These are phyloP conservation scores for Chironomus tentans DNA, from an alignment of 2,888 invertebrate genomes.

Conservation along the genomic window DNA sequence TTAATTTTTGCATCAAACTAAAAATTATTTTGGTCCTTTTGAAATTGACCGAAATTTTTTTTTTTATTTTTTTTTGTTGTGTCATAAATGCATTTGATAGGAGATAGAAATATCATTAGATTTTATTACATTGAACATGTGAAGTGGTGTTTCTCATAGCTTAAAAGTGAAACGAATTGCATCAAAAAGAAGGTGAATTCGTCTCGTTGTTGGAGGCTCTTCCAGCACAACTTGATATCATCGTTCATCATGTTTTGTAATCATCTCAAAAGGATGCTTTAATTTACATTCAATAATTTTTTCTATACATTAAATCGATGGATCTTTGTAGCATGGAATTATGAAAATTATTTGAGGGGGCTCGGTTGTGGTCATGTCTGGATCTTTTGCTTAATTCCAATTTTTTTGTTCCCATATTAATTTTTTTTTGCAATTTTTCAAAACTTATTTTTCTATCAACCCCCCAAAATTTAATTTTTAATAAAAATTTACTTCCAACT, in stretches of 20 bases:
- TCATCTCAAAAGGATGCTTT: neutral
- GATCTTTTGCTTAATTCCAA: no score
- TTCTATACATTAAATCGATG: no score
- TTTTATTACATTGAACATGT: neutral
- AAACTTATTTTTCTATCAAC: no score
- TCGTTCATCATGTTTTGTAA: neutral
- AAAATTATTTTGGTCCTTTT: neutral
- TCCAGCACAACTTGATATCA: slow-evolving; percentile 7
- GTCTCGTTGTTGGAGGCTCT: slow-evolving; percentile 13
- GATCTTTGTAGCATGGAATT: no score
- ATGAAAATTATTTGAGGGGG: no score
- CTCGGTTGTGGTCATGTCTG: no score
- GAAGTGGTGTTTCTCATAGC: neutral
- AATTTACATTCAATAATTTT: no score
- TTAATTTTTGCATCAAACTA: neutral
- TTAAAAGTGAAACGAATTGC: neutral
- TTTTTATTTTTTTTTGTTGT: neutral
- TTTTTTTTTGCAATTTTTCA: no score
- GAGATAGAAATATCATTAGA: neutral
- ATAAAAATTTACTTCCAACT: neutral
- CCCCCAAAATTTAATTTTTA: no score
- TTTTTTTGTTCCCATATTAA: no score
- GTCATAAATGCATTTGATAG: neutral
- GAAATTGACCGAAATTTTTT: neutral
- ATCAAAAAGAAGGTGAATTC: slow-evolving; percentile 1